Conservation (phyloP, 2,113 vertebrate genomes). For the Sciurus niger region DNA sequence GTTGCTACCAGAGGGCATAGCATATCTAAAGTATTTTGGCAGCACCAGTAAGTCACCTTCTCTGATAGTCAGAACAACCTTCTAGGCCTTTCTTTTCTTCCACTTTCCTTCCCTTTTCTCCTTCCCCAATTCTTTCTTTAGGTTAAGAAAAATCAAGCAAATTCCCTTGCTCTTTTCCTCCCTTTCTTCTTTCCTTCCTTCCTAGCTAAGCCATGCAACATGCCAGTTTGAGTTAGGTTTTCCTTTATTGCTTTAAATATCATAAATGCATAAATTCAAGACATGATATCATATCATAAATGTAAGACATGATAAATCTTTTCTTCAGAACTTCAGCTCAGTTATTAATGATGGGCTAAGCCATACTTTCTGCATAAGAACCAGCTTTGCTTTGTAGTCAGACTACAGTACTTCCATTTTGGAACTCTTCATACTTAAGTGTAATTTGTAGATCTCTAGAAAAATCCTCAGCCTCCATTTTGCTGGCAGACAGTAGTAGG, state of each 20-base stretch:
- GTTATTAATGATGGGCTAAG: slow-evolving; percentile 53
- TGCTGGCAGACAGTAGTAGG: not conserved
- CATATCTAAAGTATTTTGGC: not conserved
- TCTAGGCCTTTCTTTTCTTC: not conserved
- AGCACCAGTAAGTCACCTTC: slow-evolving; percentile 48
- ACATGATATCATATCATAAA: slow-evolving; percentile 64
- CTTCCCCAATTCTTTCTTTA: no score
- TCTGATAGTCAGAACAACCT: not conserved
- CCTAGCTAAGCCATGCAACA: slow-evolving; percentile 27
- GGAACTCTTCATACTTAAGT: slow-evolving; percentile 67
- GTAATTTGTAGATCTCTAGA: not conserved
- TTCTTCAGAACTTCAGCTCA: slow-evolving; percentile 66
- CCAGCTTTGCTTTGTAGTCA: slow-evolving; percentile 24
- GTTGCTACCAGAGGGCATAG: slow-evolving; percentile 81
- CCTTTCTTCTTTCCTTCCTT: not conserved
- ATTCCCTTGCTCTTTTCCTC: fast-evolving
- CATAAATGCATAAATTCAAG: slow-evolving; percentile 35
- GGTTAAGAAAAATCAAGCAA: not conserved
- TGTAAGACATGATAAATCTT: slow-evolving; percentile 55
- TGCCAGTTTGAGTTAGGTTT: slow-evolving; percentile 7
- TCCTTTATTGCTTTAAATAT: slow-evolving; percentile 71
- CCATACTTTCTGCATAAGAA: not conserved
- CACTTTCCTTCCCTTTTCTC: no score
- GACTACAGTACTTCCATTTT: slow-evolving; percentile 55
- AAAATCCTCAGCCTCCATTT: slow-evolving; percentile 28